Conservation (phyloP, 2,888 invertebrate genomes). For the Cosmopolites sordidus region DNA sequence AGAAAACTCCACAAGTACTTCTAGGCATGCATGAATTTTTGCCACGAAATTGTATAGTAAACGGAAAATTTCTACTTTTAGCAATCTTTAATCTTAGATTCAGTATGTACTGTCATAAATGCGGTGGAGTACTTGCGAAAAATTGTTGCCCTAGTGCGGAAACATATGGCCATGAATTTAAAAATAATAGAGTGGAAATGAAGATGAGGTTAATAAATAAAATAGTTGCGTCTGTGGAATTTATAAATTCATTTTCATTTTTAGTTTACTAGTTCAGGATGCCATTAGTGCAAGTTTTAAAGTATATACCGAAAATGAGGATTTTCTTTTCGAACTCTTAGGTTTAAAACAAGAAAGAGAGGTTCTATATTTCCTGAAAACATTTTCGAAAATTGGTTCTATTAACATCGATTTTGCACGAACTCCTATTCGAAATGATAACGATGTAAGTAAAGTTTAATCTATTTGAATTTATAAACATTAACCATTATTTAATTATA, state of each 20-base stretch:
- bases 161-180: too few relatives aligned
- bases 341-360: neutral
- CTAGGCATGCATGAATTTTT: neutral
- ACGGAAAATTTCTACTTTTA: slow-evolving; percentile 4
- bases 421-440: too few relatives aligned
- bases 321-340: slow-evolving; percentile 5
- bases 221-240: too few relatives aligned
- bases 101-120: neutral
- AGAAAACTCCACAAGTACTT: neutral
- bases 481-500: neutral
- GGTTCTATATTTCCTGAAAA: neutral
- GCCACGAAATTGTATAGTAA: slow-evolving; percentile 6
- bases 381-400: neutral
- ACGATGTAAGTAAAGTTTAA: neutral
- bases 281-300: neutral
- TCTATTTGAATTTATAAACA: neutral
- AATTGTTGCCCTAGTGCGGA: too few relatives aligned
- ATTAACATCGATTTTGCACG: neutral
- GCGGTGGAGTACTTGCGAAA: neutral
- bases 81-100: neutral
- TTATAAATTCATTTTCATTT: neutral
- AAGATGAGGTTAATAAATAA: too few relatives aligned
- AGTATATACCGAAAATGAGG: slow-evolving; percentile 5
- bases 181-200: too few relatives aligned
- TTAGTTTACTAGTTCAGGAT: slow-evolving; percentile 4